phyloP scores from a whole-genome alignment of 2,888 invertebrate species.

The Synergus umbraculus region DNA sequence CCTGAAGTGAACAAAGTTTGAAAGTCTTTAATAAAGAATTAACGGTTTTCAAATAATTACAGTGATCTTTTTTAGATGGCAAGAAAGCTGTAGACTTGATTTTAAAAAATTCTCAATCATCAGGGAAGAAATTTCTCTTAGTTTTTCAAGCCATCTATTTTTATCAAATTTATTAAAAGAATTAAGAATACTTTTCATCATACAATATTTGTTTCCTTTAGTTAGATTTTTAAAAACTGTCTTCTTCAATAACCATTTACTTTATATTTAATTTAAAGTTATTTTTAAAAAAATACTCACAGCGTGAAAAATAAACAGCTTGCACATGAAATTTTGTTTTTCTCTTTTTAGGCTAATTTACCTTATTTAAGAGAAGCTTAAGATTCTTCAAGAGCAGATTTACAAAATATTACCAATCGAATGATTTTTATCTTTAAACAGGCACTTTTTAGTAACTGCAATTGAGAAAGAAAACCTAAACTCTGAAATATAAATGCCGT shows the following conservation, averaged over 20 bases:
- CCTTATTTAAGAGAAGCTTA: no score
- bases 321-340: no score
- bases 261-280: no score
- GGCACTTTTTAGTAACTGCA: no score
- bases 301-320: no score
- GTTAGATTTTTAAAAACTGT: no score
- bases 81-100: not conserved
- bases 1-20: not conserved
- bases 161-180: not conserved
- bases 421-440: no score
- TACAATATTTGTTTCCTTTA: not conserved
- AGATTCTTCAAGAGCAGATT: no score
- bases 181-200: not conserved
- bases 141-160: not conserved
- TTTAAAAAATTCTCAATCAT: not conserved
- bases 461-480: not conserved
- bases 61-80: not conserved
- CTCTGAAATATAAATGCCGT: not conserved
- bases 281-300: no score
- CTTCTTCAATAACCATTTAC: no score
- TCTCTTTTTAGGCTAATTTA: no score
- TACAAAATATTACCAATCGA: no score
- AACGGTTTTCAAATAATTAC: not conserved
- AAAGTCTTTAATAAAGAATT: not conserved
- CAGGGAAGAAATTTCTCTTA: not conserved